Percentiles rank a stretch among this genome's conserved stretches.
These are phyloP conservation scores for Drosophila willistoni DNA, from an alignment of 1,140 invertebrate genomes.

Conservation along the genomic window DNA sequence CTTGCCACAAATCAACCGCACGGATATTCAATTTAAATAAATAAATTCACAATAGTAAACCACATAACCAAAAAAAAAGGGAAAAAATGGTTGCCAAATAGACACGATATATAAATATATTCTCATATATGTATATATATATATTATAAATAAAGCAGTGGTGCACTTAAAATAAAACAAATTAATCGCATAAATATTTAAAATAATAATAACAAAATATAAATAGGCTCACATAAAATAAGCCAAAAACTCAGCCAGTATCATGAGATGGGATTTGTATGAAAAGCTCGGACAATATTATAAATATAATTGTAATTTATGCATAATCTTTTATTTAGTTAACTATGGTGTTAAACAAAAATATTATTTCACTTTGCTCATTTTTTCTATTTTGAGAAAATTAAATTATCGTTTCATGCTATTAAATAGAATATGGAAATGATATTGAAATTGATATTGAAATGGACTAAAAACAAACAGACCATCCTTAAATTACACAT, in stretches of 20 bases:
- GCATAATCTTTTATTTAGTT: constrained; percentile 20
- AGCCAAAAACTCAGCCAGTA: neutral
- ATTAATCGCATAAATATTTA: constrained; percentile 66
- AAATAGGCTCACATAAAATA: constrained; percentile 5
- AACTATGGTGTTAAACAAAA: constrained; percentile 7
- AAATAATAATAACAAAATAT: constrained; percentile 48
- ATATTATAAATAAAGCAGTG: neutral
- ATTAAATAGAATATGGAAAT: constrained; percentile 5
- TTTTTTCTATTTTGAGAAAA: constrained; percentile 16
- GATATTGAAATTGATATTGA: constrained; percentile 5
- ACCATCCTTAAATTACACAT: neutral
- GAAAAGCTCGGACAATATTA: constrained; percentile 37
- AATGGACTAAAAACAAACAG: neutral
- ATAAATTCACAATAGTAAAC: constrained; percentile 57
- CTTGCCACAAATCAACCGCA: constrained; percentile 50
- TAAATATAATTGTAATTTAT: constrained; percentile 37
- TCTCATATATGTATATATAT: constrained; percentile 12
- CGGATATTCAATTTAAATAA: constrained; percentile 64
- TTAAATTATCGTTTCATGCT: neutral
- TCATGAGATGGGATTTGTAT: constrained; percentile 49
- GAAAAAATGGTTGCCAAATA: constrained; percentile 23
- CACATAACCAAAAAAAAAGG: constrained; percentile 20
- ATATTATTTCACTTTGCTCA: neutral
- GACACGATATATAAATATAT: constrained; percentile 3
- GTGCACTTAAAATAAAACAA: constrained; percentile 32